A percentile compares a stretch with the other conserved stretches of the same genome.
Evolutionary conservation across 53 echinoderm and acorn worm genomes (phyloP).

Genomic region (Mesocentrotus franciscanus): DNA sequence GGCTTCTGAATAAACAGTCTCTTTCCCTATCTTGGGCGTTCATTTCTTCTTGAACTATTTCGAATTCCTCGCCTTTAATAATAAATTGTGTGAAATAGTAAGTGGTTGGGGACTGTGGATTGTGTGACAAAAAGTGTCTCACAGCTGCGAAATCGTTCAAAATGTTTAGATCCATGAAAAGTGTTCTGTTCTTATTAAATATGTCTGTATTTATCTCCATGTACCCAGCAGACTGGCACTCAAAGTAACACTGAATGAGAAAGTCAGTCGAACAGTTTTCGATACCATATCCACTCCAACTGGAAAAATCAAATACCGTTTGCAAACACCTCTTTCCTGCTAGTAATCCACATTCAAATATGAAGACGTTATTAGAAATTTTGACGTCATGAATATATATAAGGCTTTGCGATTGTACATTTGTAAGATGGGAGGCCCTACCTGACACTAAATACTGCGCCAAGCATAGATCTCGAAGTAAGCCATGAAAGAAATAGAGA

Average conservation of each 20-base stretch:
- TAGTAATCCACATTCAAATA: background rate
- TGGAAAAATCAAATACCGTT: background rate
- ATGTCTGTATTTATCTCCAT: background rate
- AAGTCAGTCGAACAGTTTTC: background rate
- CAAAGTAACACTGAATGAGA: conserved; percentile 13
- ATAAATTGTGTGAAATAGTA: background rate
- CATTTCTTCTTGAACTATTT: background rate
- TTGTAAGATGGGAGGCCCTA: background rate
- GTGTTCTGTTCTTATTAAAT: background rate
- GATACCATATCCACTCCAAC: background rate
- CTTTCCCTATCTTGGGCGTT: background rate
- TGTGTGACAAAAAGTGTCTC: background rate
- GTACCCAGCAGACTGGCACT: background rate
- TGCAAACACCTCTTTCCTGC: background rate
- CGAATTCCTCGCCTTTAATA: background rate
- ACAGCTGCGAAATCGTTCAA: background rate
- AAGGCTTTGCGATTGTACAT: too few species aligned
- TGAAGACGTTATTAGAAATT: too few species aligned
- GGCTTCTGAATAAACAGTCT: background rate
- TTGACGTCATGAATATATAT: too few species aligned
- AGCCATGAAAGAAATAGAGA: background rate
- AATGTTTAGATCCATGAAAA: background rate
- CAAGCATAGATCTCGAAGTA: background rate
- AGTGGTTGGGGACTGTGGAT: background rate
- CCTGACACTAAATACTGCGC: background rate